Evolutionary conservation across 2,113 vertebrate genomes (phyloP), one percentile per base, ranked within the genome.

Genomic region (Tretioscincus oriximinensis): DNA sequence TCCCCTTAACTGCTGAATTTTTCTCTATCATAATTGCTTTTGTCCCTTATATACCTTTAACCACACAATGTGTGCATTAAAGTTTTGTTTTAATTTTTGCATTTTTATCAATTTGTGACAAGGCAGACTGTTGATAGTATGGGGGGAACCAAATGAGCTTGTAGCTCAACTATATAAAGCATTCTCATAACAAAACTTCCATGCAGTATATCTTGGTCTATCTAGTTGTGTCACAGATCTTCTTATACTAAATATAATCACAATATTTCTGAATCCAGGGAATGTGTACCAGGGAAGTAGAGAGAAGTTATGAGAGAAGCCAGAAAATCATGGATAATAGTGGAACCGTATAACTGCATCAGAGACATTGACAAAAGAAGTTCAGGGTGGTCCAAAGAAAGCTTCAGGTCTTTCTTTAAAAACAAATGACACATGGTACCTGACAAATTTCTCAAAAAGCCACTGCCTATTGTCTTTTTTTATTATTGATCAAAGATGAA

Each of bases 301-400:
- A 31, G n/a, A 63, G 20, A 54, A 9, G 24, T 16, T 9, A 12
- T 45, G n/a, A 31, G n/a, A 64, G 20, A n/a, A 24, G 10, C 12
- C 78, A 68, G 22, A 11, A n/a, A 51, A 26, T 31, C 8, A 61
- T 20, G 29, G n/a, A 66, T 49, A 66, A 58, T 76, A 41, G 54
- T 31, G 29, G 9, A n/a, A 4, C 18, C 14, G 26, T 66, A 70
- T 4, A 31, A 16, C 28, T 1, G 49, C 18, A 14, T 54, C 11
- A 16, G 26, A 45, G 26, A 63, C 16, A 2, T 11, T 47, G 73
- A 66, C 69, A 47, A 76, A 10, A 22, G 28, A 49, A 70, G 45
- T 31, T 69, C 80, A 76, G 66, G 73, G 80, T 81, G 80, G 80
- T 81, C 80, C 21, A 61, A 69, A n/a, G 26, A 76, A 82, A 45